Conservation (phyloP, 2,888 invertebrate species). For the Boloria euphrosyne region DNA sequence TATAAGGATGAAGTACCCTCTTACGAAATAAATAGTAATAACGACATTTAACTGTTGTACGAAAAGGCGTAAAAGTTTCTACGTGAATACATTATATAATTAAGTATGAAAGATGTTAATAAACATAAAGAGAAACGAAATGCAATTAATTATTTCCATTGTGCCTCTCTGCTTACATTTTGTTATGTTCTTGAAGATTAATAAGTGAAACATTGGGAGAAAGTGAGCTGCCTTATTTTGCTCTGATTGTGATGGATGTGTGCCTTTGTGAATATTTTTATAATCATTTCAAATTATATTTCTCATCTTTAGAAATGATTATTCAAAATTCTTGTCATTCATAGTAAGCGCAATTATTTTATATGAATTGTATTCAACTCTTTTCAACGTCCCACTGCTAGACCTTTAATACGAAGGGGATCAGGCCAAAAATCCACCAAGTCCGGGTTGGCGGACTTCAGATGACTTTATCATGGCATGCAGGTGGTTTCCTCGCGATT, state of each 20-base stretch:
- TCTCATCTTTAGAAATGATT: no score
- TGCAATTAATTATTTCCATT: conserved; percentile 40
- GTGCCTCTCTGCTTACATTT: conserved; percentile 30
- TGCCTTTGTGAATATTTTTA: conserved; percentile 41
- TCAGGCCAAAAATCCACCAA: no score
- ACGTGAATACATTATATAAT: conserved; percentile 15
- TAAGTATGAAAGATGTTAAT: conserved; percentile 8
- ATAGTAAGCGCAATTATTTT: no score
- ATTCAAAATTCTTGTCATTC: no score
- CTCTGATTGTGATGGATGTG: conserved; percentile 65
- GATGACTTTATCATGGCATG: no score
- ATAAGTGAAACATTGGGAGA: conserved; percentile 51
- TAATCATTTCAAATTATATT: conserved; percentile 19
- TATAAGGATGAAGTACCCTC: no score
- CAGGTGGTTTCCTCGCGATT: no score
- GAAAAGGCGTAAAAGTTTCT: conserved; percentile 8
- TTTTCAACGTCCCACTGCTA: no score
- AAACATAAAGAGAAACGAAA: conserved; percentile 46
- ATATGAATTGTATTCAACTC: no score
- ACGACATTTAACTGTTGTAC: neutral
- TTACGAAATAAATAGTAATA: neutral
- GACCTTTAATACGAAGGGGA: no score
- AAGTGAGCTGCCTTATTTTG: conserved; percentile 75
- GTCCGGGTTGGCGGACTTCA: no score
- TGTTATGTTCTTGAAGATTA: conserved; percentile 34